A percentile compares a stretch with the other conserved stretches of the same genome.
Conservation (phyloP, 2,113 vertebrate genomes). For the Cisticola juncidis region DNA sequence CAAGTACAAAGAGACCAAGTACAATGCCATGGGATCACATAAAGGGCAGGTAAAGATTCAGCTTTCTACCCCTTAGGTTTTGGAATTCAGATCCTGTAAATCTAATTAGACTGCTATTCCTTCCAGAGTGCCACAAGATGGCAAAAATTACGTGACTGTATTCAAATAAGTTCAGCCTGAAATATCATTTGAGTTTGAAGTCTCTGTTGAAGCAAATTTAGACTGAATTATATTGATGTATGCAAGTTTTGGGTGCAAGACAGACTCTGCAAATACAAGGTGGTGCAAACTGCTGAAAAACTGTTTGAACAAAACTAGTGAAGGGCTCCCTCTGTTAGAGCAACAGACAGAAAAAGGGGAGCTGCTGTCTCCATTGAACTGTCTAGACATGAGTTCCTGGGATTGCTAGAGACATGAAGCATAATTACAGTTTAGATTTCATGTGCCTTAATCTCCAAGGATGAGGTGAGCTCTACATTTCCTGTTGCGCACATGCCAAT, state of each 20-base stretch:
- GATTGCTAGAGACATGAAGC: neutral
- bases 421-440: neutral
- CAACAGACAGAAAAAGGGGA: neutral
- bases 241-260: neutral
- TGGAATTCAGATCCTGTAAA: neutral
- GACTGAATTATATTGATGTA: neutral
- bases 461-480: neutral
- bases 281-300: neutral
- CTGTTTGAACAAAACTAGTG: neutral
- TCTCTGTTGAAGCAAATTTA: neutral
- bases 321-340: neutral
- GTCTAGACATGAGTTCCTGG: neutral
- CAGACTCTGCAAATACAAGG: neutral
- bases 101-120: neutral
- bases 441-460: neutral
- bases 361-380: neutral
- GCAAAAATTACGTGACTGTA: neutral
- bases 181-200: neutral
- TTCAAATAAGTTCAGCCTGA: neutral
- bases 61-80: neutral
- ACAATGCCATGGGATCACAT: neutral
- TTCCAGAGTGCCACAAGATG: neutral
- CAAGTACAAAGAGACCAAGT: neutral
- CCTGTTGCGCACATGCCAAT: accelerated
- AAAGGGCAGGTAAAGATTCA: neutral